Conservation (phyloP, 2,888 invertebrate genomes). For the Parasteatoda lunata region DNA sequence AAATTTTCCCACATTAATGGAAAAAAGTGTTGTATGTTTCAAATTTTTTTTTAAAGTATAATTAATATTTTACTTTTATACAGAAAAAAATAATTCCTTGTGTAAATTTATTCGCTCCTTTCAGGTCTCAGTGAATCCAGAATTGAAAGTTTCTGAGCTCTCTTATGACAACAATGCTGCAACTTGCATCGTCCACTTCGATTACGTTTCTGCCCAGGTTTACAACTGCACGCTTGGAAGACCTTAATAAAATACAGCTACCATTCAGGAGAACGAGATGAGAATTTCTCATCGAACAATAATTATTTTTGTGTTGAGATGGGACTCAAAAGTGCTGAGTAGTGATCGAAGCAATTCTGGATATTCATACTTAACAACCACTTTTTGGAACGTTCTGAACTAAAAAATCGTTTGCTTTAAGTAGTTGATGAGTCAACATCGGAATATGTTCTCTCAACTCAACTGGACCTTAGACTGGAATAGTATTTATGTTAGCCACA, state of each 20-base stretch:
- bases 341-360: neutral
- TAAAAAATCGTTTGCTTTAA: neutral
- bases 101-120: neutral
- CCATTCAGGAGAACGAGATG: neutral
- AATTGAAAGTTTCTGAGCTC: conserved; percentile 93
- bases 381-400: no score
- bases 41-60: neutral
- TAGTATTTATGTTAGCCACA: conserved; percentile 21
- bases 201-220: conserved; percentile 72
- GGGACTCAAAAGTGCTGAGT: neutral
- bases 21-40: neutral
- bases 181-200: conserved; percentile 85
- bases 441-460: neutral
- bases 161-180: conserved; percentile 94
- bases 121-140: conserved; percentile 90
- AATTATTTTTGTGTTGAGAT: neutral
- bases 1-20: neutral
- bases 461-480: conserved; percentile 7
- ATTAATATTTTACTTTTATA: neutral
- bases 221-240: conserved; percentile 82
- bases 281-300: conserved; percentile 11
- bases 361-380: neutral
- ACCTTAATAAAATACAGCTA: conserved; percentile 77
- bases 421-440: neutral
- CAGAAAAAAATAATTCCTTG: neutral